Conservation (phyloP, 1,140 invertebrate species). For the Manduca sexta region DNA sequence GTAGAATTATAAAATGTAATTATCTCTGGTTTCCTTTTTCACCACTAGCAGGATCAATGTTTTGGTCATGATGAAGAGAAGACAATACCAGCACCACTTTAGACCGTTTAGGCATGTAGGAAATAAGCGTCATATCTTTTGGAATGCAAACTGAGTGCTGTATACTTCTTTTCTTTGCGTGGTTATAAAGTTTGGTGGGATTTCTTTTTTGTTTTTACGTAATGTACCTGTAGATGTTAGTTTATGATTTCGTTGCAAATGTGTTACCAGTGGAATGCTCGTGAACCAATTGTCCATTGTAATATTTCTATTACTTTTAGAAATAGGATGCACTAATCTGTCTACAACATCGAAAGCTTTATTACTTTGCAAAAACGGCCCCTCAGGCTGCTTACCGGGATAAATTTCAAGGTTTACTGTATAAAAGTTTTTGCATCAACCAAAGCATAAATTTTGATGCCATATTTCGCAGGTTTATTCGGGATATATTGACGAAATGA, state of each 20-base stretch:
- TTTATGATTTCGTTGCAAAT: constrained; percentile 25
- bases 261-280: constrained; percentile 27
- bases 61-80: too few species aligned
- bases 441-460: constrained; percentile 49
- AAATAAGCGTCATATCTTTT: too few species aligned
- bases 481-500: constrained; percentile 61
- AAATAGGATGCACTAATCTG: constrained; percentile 11
- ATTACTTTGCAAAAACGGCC: constrained; percentile 14
- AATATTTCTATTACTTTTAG: constrained; percentile 22
- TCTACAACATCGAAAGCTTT: constrained; percentile 14
- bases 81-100: too few species aligned
- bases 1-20: too few species aligned
- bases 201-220: constrained; percentile 60
- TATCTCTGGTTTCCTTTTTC: too few species aligned
- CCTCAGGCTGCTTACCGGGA: constrained; percentile 18
- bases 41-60: too few species aligned
- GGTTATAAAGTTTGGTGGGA: too few species aligned
- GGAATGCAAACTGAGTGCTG: too few species aligned
- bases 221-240: constrained; percentile 57
- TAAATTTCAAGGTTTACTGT: constrained; percentile 28
- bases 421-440: constrained; percentile 35
- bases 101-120: too few species aligned
- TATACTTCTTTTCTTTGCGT: too few species aligned
- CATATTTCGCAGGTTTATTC: constrained; percentile 68
- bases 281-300: constrained; percentile 21